Percentiles rank a stretch among this genome's conserved stretches.
Conservation (phyloP, 2,797 vertebrate genomes). For the Malurus splendens region DNA sequence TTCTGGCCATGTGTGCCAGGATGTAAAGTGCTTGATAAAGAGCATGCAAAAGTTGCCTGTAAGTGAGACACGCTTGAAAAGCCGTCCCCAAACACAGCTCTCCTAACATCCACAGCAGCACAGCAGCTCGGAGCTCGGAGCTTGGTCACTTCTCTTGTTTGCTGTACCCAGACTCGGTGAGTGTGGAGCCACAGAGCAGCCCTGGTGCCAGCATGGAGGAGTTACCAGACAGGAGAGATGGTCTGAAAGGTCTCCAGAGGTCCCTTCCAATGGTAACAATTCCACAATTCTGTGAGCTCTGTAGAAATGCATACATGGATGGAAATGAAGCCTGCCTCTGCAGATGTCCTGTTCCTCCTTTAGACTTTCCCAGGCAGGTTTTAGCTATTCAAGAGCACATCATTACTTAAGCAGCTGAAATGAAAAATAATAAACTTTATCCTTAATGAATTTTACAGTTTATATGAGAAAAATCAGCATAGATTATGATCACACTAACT, state of each 20-base stretch:
- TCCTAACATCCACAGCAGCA: neutral
- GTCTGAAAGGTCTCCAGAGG: neutral
- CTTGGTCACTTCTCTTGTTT: fast-evolving
- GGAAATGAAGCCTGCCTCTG: neutral
- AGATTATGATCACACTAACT: neutral
- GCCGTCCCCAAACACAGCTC: neutral
- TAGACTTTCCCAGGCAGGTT: neutral
- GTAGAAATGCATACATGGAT: neutral
- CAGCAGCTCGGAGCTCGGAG: neutral
- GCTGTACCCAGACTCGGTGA: fast-evolving
- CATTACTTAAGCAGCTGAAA: neutral
- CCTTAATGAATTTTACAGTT: neutral
- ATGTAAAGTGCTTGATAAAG: neutral
- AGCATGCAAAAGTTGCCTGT: neutral
- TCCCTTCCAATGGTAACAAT: neutral
- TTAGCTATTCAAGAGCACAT: neutral
- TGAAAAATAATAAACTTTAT: neutral
- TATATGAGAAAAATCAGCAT: neutral
- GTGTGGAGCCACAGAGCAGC: neutral
- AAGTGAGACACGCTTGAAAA: neutral
- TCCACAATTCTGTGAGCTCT: neutral
- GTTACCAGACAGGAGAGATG: neutral
- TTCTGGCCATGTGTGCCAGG: neutral
- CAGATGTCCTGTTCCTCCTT: neutral
- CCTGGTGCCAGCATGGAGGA: neutral